Conservation (phyloP, 2,797 vertebrate genomes). For the Gallirallus australis region DNA sequence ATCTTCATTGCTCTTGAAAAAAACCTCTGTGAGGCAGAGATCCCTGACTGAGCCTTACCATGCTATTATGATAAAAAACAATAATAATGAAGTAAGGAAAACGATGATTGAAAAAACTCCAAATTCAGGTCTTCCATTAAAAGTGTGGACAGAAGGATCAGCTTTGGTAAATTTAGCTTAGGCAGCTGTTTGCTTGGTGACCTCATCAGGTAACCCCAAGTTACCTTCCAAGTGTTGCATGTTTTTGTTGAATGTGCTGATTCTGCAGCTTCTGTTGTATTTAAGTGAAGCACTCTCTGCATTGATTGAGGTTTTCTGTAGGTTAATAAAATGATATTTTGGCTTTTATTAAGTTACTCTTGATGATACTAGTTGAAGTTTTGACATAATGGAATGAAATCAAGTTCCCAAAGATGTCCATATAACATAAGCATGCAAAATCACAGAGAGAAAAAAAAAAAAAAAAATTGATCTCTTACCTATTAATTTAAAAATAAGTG, state of each 20-base stretch:
- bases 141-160: not conserved
- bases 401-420: not conserved
- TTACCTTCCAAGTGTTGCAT: not conserved
- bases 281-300: not conserved
- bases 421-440: not conserved
- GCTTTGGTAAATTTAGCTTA: not conserved
- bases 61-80: not conserved
- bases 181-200: not conserved
- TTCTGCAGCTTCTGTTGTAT: not conserved
- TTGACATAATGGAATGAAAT: not conserved
- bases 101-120: not conserved
- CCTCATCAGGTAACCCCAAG: not conserved
- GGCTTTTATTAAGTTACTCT: not conserved
- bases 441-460: not conserved
- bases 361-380: not conserved
- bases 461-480: not conserved
- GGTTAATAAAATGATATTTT: not conserved
- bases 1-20: not conserved
- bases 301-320: not conserved
- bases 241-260: not conserved
- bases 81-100: not conserved
- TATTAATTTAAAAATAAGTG: conserved; percentile 44
- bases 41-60: not conserved
- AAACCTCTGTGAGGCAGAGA: not conserved
- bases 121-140: not conserved